phyloP scores from a whole-genome alignment of 2,888 invertebrate species.

The Calliphora vomitoria region DNA sequence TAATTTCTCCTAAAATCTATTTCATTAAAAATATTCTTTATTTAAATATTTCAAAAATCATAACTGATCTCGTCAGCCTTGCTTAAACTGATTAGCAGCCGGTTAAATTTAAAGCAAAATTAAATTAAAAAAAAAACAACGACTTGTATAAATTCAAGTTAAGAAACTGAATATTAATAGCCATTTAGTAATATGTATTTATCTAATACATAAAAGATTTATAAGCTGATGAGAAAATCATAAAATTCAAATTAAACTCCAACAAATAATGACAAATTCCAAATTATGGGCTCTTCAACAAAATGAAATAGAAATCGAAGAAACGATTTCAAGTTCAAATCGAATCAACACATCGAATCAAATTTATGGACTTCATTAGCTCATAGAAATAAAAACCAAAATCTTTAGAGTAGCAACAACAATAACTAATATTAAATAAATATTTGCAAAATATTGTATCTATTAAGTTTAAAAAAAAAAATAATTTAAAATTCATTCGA shows the following conservation, averaged over 20 bases:
- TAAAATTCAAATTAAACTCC: not conserved
- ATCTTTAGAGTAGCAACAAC: not conserved
- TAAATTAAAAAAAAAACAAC: not conserved
- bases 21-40: no score
- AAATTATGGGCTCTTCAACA: not conserved
- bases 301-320: not conserved
- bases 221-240: not conserved
- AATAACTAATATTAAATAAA: not conserved
- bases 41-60: no score
- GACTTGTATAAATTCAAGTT: not conserved
- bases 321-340: not conserved
- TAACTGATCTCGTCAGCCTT: no score
- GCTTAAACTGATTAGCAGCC: no score
- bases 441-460: slow-evolving; percentile 11
- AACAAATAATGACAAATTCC: not conserved
- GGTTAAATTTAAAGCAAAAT: no score
- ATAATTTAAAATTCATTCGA: not conserved
- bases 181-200: not conserved
- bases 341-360: not conserved
- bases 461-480: not conserved
- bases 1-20: no score
- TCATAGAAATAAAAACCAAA: not conserved
- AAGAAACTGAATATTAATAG: not conserved
- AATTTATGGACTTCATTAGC: not conserved
- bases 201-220: not conserved